Evolutionary conservation across 2,888 invertebrate species (phyloP), one percentile per base, ranked within the genome.

Genomic region (Thymelicus sylvestris): DNA sequence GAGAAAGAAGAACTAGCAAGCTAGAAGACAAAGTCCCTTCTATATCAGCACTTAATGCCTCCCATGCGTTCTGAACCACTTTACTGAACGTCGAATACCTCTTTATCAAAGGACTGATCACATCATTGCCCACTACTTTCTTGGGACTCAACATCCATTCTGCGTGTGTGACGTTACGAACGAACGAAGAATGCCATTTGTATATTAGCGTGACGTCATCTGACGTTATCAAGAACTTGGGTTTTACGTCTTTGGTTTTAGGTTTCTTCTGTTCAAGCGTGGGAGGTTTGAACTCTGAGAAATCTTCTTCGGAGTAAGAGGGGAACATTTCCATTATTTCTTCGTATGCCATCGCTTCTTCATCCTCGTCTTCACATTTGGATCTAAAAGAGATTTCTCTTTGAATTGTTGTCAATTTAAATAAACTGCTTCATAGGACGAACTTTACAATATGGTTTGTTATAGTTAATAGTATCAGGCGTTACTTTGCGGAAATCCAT

Each of bases 311-410:
- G 0, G 95, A 92, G 77, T 94, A 95, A 0, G 95, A 96, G 0
- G 97, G 97, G 81, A 97, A 97, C 81, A 96, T 91, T 81, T 95
- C 93, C 74, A 94, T 91, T 70, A 97, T 95, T 88, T 97, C 96
- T 68, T 94, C 88, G 19, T 94, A 85, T 0, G 95, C 95, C 72
- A 95, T 92, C 19, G 96, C 95, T 74, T 97, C 96, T 80, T 97
- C 97, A 24, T 96, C 94, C 81, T 96, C 95, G 24, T 95, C 94
- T 77, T 95, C 95, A 67, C 96, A 96, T 86, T 95, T 95, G 0
- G 95, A 95, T 81, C 95, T 95, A 66, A 61, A 80, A 84, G 71
- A 57, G 15, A 65, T 41, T 3, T 31, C 31, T 31, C 5, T 5
- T 31, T 31, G 3, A 31, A 31, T 5, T 31, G 3, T 31, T 31